Evolutionary conservation across 2,113 vertebrate genomes (phyloP), one percentile per base, ranked within the genome.

Genomic region (Patagioenas fasciata): DNA sequence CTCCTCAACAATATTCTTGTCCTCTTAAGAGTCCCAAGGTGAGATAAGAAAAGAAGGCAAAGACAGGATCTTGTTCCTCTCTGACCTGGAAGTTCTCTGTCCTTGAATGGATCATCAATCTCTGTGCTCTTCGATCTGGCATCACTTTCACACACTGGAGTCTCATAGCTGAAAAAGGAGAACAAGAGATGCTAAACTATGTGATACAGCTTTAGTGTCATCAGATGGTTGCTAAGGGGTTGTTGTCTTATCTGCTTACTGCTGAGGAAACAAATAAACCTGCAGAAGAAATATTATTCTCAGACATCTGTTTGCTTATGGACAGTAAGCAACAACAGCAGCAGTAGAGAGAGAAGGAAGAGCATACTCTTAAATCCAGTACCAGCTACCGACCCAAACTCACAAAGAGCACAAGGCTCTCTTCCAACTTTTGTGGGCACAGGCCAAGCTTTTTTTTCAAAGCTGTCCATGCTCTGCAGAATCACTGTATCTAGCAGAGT

Each of bases 61-160:
- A 70, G n/a, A 72, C 6, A 44, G 32, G 57, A 53, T 67, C 15
- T 53, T 71, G 15, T 32, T 77, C 11, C 16, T 70, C 60, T 81
- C 98, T 97, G 88, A 99, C 99, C 99, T 99, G 98, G 98, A 92
- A 99, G 98, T 86, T 99, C 99, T 97, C 99, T 97, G 97, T 98
- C 99, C 96, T 98, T 99, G 98, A 99, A 99, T 25, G 98, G 98
- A 85, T 99, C 99, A 16, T 99, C 99, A 31, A 93, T 94, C 91
- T 99, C 99, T 6, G 96, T 88, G 71, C 97, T 96, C 64, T 97
- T 98, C 16, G 98, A 99, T 88, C 98, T 98, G 64, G 99, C 98
- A 13, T 98, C 97, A 1, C 97, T 98, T 97, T 99, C 99, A 93
- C 99, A 99, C 69, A 98, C 98, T 12, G 99, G 99, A 77, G 98